A percentile compares a stretch with the other conserved stretches of the same genome.
Conservation (phyloP, 2,113 vertebrate genomes). For the Motacilla tschutschensis region DNA sequence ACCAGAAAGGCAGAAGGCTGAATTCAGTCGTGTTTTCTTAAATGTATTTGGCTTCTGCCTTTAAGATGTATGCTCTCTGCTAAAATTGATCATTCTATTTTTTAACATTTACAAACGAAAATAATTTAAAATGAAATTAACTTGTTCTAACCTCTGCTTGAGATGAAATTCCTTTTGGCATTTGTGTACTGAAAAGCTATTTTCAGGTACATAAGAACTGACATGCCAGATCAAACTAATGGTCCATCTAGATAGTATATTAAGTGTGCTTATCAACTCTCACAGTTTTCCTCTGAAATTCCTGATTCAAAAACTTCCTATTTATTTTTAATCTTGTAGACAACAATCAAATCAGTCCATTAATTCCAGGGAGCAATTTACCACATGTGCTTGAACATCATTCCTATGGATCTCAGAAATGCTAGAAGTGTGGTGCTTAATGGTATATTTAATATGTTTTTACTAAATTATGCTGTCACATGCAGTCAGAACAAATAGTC, state of each 20-base stretch:
- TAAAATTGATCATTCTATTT: background rate
- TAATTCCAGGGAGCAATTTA: conserved; percentile 35
- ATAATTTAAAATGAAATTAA: conserved; percentile 33
- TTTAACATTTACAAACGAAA: background rate
- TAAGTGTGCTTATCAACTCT: conserved; percentile 30
- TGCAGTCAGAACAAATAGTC: background rate
- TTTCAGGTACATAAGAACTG: conserved; percentile 7
- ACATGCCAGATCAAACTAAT: conserved; percentile 25
- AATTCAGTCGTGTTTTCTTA: background rate
- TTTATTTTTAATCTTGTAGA: conserved; percentile 44
- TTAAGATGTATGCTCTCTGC: background rate
- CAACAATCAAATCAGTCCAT: conserved; percentile 18
- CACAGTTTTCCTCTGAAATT: conserved; percentile 42
- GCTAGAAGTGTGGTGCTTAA: background rate
- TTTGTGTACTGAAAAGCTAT: conserved; percentile 1
- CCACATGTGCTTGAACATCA: background rate
- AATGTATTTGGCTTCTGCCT: background rate
- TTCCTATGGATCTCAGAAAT: conserved; percentile 30
- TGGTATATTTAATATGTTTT: conserved; percentile 11
- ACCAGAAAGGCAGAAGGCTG: background rate
- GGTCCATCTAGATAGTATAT: conserved; percentile 22
- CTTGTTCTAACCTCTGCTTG: conserved; percentile 10
- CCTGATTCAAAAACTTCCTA: conserved; percentile 24
- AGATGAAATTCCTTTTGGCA: background rate
- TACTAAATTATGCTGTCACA: conserved; percentile 26